Percentiles rank a stretch among this genome's conserved stretches.
Conservation (phyloP, 2,888 invertebrate species). For the Vannuccia rotundouncinata region DNA sequence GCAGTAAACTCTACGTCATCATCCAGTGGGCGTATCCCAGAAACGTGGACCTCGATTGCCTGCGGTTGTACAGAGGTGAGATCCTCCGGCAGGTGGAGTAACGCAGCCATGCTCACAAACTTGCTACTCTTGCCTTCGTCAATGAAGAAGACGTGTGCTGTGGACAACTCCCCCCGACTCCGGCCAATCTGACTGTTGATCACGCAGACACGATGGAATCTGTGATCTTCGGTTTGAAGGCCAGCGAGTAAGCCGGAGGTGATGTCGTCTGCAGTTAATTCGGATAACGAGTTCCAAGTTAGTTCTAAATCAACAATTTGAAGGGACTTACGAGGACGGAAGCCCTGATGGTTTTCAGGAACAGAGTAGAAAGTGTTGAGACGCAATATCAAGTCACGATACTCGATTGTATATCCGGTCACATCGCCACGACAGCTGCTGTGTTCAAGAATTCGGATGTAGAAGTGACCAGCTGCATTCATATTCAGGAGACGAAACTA, state of each 20-base stretch:
- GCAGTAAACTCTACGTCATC: neutral
- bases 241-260: neutral
- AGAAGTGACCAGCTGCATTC: constrained; percentile 22
- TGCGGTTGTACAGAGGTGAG: neutral
- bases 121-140: neutral
- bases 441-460: neutral
- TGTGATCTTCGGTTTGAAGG: neutral
- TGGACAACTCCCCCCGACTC: neutral
- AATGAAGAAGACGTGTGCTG: neutral
- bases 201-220: neutral
- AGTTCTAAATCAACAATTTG: too few species aligned
- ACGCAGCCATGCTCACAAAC: neutral
- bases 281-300: too few species aligned
- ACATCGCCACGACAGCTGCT: neutral
- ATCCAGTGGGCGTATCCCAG: constrained; percentile 1
- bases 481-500: constrained; percentile 27
- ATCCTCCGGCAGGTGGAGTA: constrained; percentile 21
- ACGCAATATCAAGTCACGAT: neutral
- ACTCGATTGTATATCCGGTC: neutral
- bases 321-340: constrained; percentile 7
- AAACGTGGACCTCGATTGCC: neutral
- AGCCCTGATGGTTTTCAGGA: constrained; percentile 12
- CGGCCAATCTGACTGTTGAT: neutral
- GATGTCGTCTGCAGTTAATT: neutral
- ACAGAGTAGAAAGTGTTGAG: neutral